A percentile compares a stretch with the other conserved stretches of the same genome.
Conservation (phyloP, 2,888 invertebrate genomes). For the Agrotis exclamationis region DNA sequence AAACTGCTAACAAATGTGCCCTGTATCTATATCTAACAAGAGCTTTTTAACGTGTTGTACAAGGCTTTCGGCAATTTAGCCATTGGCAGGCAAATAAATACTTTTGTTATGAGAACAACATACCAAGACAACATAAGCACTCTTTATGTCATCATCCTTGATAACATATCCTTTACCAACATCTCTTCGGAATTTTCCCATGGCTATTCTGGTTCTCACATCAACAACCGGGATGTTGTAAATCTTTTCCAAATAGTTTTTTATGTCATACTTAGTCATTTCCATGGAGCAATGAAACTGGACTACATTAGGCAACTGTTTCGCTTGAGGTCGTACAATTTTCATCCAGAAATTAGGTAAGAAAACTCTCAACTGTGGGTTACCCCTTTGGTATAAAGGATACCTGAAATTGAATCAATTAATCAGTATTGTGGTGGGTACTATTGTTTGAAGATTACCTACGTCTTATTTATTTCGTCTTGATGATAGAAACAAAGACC, state of each 20-base stretch:
- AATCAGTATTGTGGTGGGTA: conserved; percentile 16
- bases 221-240: conserved; percentile 96
- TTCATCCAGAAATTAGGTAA: conserved; percentile 99
- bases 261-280: conserved; percentile 98
- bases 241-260: conserved; percentile 98
- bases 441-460: conserved; percentile 8
- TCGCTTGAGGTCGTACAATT: conserved; percentile 93
- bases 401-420: conserved; percentile 92
- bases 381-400: conserved; percentile 97
- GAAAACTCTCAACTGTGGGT: conserved; percentile 98
- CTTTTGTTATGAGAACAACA: conserved; percentile 60
- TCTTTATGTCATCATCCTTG: conserved; percentile 96
- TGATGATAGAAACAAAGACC: background rate
- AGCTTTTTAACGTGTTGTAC: no score
- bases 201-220: conserved; percentile 94
- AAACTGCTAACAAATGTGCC: no score
- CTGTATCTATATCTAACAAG: no score
- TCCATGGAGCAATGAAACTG: conserved; percentile 97
- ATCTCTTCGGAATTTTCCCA: conserved; percentile 93
- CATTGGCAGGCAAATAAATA: background rate
- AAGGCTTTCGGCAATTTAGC: no score
- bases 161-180: conserved; percentile 92
- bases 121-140: conserved; percentile 95
- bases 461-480: background rate
- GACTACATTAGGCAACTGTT: conserved; percentile 95